phyloP scores from a whole-genome alignment of 2,888 invertebrate genomes.

The Pterobdella sp. region DNA sequence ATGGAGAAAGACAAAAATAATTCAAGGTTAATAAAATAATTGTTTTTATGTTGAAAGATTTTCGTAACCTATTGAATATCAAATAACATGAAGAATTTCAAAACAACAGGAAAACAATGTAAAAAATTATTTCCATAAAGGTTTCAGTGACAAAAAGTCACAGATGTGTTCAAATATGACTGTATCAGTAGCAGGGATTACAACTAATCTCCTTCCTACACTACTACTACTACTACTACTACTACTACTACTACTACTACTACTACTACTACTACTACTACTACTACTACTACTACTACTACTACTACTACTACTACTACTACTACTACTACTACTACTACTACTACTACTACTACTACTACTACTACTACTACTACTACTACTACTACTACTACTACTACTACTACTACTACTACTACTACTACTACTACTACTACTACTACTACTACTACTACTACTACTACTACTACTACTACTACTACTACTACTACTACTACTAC shows the following conservation, averaged over 20 bases:
- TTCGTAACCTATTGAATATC: too few species aligned
- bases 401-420: constrained; percentile 22
- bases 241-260: constrained; percentile 13
- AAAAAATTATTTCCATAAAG: too few species aligned
- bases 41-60: too few species aligned
- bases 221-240: constrained; percentile 16
- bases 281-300: constrained; percentile 25
- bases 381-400: constrained; percentile 21
- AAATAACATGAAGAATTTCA: too few species aligned
- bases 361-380: constrained; percentile 19
- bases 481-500: constrained; percentile 22
- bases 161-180: too few species aligned
- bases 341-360: constrained; percentile 15
- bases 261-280: constrained; percentile 26
- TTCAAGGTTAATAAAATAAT: too few species aligned
- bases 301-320: constrained; percentile 26
- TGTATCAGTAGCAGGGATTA: too few species aligned
- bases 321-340: constrained; percentile 25
- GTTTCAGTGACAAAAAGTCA: too few species aligned
- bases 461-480: constrained; percentile 23
- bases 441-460: constrained; percentile 24
- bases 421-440: constrained; percentile 23
- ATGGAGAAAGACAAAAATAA: too few species aligned
- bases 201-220: neutral
- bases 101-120: too few species aligned